Conservation (phyloP, 2,797 vertebrate genomes). For the Acrocephalus scirpaceus region DNA sequence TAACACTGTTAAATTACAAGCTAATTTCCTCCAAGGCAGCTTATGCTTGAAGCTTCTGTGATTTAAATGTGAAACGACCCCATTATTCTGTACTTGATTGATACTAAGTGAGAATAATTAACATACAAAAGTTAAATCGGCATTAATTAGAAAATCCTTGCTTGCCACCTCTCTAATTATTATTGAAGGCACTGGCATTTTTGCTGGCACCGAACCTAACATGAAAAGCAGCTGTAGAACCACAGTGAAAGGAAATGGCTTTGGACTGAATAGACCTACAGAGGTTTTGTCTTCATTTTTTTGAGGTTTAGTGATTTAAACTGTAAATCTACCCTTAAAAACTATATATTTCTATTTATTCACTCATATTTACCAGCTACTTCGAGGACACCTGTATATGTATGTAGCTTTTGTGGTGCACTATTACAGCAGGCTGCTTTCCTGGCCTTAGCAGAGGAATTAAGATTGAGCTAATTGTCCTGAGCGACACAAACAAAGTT, state of each 20-base stretch:
- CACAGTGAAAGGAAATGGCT: not conserved
- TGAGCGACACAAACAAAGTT: slow-evolving; percentile 12
- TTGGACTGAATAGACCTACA: not conserved
- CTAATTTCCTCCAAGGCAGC: slow-evolving; percentile 13
- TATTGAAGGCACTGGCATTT: not conserved
- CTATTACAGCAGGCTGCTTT: not conserved
- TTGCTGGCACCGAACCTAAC: accelerated
- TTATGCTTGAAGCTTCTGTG: slow-evolving; percentile 43
- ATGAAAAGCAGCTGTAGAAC: not conserved
- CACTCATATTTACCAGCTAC: not conserved
- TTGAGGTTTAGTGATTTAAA: not conserved
- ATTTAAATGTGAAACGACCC: slow-evolving; percentile 47
- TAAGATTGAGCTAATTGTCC: slow-evolving; percentile 11
- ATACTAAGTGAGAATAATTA: slow-evolving; percentile 43
- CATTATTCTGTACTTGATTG: slow-evolving; percentile 36
- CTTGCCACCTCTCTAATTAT: not conserved
- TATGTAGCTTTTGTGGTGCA: not conserved
- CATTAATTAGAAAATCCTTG: slow-evolving; percentile 31
- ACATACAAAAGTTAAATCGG: not conserved
- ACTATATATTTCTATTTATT: too few relatives aligned
- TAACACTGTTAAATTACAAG: slow-evolving; percentile 3
- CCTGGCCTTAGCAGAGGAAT: not conserved
- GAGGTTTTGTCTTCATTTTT: not conserved
- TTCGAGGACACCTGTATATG: not conserved
- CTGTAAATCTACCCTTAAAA: not conserved